Evolutionary conservation across 2,113 vertebrate genomes (phyloP), one percentile per base, ranked within the genome.

Genomic region (Elephantulus edwardii): DNA sequence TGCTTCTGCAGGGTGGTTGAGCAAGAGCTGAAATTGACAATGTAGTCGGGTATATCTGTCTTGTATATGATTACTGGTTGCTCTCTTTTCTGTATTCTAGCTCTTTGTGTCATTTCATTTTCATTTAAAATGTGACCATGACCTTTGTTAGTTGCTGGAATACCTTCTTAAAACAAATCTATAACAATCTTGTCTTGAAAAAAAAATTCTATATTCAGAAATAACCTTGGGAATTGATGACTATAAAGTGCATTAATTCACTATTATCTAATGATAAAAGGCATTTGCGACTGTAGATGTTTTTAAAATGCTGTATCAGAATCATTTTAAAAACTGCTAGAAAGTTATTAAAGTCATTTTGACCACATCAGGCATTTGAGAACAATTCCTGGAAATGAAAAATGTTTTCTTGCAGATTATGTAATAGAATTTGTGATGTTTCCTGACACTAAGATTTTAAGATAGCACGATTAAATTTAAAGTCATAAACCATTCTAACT

Each of bases 1-100:
- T 77, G 90, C 94, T 96, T 52, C 68, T 96, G 78, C 66, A 96
- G 86, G 75, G 81, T 95, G 48, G 83, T 96, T 97, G 93, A 95
- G 96, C 89, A 91, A 40, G 26, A 93, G 72, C 76, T 97, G 94
- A 96, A 96, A 95, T 94, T 90, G 88, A 94, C 95, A 96, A 82
- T 68, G 74, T 72, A 93, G 7, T 54, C 82, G 95, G 92, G 96
- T 94, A 35, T 79, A 86, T 91, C 77, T 94, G 85, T 96, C 91
- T 97, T 91, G n/a, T 89, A 17, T 48, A 58, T 92, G 93, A 95
- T 82, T 93, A 71, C 54, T 93, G 54, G 50, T 89, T 91, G 42
- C 82, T 97, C 74, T 95, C 42, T 89, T 95, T 93, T 80, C 62
- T 75, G 81, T 71, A 89, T 89, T 95, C 58, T 77, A 93, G 54